Base-by-base conservation (phyloP, 2,888 invertebrate species). In the Amiota mariae region DNA sequence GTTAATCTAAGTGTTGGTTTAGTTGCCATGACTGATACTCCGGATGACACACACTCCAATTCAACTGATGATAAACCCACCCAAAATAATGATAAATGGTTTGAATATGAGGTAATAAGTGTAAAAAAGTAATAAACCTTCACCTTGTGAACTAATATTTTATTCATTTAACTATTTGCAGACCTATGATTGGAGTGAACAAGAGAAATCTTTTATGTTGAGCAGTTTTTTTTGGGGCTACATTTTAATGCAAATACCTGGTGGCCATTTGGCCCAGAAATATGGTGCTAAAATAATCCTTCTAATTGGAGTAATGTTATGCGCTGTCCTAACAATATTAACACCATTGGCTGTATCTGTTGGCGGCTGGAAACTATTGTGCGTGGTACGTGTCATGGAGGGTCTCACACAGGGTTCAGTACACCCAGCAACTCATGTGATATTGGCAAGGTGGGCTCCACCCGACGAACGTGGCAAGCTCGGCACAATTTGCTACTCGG, bases 381-480 rank as follows among this genome's bases (percentile, higher is more conserved):
- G 92, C 15, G 89, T 90, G 1, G 89, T 92, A 24, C 91, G 95
- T 12, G 92, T 94, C 1, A 81, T 93, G 1, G 92, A 94, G 88
- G 95, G 95, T 0, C 89, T 95, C 18, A 91, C 92, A 13, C 94
- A 95, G 86, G 94, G 94, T 1, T 90, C 93, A 51, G 90, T 94
- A 75, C 93, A 93, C 84, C 94, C 94, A 0, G 92, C 93, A 68
- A 90, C 94, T 0, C 94, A 94, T 79, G 93, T 93, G 0, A 89
- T 94, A 48, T 84, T 94, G n/a, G 92, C 94, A 0, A 94, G 93
- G 84, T 95, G 94, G 94, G 85, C 93, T 0, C 95, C 95, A 0
- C 90, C 92, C 0, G 89, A 91, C 0, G 96, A 96, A 83, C 91
- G 95, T 74, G 93, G 94, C 48, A 77, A 84, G 72, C 74, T 95